Conservation (phyloP, 1,140 invertebrate genomes). For the Drosophila aff. region DNA sequence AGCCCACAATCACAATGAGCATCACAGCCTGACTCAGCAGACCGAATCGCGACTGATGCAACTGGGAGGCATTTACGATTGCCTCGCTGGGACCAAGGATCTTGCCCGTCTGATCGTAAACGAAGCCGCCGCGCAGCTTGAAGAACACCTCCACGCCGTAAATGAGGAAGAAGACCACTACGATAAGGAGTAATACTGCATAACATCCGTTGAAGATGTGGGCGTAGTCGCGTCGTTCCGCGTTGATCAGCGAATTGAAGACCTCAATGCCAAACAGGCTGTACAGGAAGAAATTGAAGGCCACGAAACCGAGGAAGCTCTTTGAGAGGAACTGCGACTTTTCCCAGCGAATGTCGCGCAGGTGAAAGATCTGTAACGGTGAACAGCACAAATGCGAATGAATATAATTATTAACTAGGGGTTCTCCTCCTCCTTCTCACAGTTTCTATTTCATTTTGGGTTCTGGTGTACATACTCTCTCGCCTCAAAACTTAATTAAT, state of each 20-base stretch:
- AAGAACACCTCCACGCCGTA: conserved; percentile 98
- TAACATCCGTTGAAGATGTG: conserved; percentile 97
- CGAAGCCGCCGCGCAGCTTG: conserved; percentile 90
- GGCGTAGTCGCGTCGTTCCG: conserved; percentile 76
- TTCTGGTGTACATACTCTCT: conserved; percentile 10
- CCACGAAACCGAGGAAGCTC: conserved; percentile 95
- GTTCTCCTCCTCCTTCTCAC: neutral
- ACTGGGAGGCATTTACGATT: conserved; percentile 93
- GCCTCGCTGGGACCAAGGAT: conserved; percentile 78
- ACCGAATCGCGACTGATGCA: conserved; percentile 95
- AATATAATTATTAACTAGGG: conserved; percentile 6
- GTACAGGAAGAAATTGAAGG: conserved; percentile 96
- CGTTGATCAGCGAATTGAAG: conserved; percentile 76
- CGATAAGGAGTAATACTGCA: conserved; percentile 94
- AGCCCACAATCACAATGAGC: conserved; percentile 94
- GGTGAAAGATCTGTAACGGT: conserved; percentile 92
- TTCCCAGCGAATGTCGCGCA: conserved; percentile 94
- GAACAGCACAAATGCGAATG: conserved; percentile 29
- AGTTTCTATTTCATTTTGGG: conserved; percentile 17
- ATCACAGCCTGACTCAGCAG: conserved; percentile 94
- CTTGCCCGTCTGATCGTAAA: conserved; percentile 83
- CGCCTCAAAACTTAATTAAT: conserved; percentile 41
- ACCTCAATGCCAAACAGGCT: conserved; percentile 94
- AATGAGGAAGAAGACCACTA: conserved; percentile 96
- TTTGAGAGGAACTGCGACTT: conserved; percentile 96